phyloP scores from a whole-genome alignment of 1,140 invertebrate genomes.

The Leptinotarsa lineolata region DNA sequence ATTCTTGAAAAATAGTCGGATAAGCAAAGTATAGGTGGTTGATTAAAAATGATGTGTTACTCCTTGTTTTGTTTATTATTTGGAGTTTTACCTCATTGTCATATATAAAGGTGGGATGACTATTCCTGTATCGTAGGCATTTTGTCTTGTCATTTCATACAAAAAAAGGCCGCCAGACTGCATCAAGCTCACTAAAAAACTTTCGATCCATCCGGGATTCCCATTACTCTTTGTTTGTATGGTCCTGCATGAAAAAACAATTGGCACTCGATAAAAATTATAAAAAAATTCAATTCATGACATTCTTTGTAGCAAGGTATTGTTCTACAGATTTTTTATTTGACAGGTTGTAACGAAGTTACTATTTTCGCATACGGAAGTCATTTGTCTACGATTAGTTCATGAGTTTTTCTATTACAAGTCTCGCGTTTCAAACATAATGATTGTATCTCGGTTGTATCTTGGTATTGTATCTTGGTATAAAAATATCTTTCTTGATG shows the following conservation, averaged over 20 bases:
- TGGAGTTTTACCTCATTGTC: constrained; percentile 53
- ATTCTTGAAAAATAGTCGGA: constrained; percentile 27
- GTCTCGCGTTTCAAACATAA: too few relatives aligned
- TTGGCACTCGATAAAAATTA: too few relatives aligned
- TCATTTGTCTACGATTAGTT: too few relatives aligned
- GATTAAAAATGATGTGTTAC: background rate
- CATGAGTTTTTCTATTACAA: too few relatives aligned
- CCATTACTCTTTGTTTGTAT: constrained; percentile 64
- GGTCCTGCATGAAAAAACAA: constrained; percentile 53
- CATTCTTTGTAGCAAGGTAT: too few relatives aligned
- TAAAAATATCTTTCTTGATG: too few relatives aligned
- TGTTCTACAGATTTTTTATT: too few relatives aligned
- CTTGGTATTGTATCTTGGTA: too few relatives aligned
- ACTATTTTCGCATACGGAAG: too few relatives aligned
- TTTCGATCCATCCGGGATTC: constrained; percentile 69
- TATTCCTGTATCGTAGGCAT: constrained; percentile 53
- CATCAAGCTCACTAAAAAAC: constrained; percentile 63
- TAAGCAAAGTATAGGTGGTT: background rate
- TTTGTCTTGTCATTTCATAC: constrained; percentile 51
- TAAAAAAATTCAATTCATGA: too few relatives aligned
- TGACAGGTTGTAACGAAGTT: too few relatives aligned
- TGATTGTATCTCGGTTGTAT: too few relatives aligned
- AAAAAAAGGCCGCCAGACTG: constrained; percentile 60
- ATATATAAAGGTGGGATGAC: constrained; percentile 55
- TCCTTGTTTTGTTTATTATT: background rate